Evolutionary conservation across 1,140 invertebrate genomes (phyloP).

Genomic region (Drosophila littoralis): DNA sequence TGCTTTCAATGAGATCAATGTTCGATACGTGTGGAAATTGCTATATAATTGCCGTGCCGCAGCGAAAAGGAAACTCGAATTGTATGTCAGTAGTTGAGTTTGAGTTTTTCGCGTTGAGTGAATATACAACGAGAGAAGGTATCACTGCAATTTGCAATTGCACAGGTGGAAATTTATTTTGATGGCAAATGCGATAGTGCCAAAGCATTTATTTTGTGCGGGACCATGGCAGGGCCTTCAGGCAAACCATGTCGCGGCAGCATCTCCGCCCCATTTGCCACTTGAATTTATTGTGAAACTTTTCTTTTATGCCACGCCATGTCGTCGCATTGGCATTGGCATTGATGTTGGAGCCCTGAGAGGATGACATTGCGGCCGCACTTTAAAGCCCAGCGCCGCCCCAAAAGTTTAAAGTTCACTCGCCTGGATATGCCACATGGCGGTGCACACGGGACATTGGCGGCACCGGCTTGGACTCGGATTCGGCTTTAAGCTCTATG

Average conservation of each 20-base stretch:
- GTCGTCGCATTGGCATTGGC: constrained; percentile 43
- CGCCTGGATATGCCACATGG: constrained; percentile 31
- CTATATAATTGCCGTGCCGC: constrained; percentile 66
- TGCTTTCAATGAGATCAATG: constrained; percentile 67
- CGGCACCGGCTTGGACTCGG: constrained; percentile 23
- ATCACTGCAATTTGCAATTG: constrained; percentile 82
- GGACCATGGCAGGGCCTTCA: not conserved
- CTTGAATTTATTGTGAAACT: constrained; percentile 50
- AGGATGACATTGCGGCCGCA: constrained; percentile 55
- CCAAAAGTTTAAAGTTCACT: constrained; percentile 76
- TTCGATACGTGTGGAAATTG: constrained; percentile 80
- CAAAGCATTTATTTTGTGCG: constrained; percentile 71
- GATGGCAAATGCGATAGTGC: constrained; percentile 77
- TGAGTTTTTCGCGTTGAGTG: constrained; percentile 48
- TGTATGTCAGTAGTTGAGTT: constrained; percentile 26
- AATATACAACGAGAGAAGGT: constrained; percentile 51
- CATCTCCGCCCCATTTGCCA: constrained; percentile 8
- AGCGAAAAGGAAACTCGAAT: constrained; percentile 69
- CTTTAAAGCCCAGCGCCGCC: constrained; percentile 25
- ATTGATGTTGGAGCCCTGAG: constrained; percentile 35
- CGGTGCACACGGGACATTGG: constrained; percentile 4
- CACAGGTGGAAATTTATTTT: constrained; percentile 81
- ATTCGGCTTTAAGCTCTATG: constrained; percentile 47
- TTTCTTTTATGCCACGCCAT: constrained; percentile 28
- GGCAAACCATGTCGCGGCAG: not conserved